Base-by-base conservation (phyloP, 2,888 invertebrate species). In the Andrena chrysosceles region DNA sequence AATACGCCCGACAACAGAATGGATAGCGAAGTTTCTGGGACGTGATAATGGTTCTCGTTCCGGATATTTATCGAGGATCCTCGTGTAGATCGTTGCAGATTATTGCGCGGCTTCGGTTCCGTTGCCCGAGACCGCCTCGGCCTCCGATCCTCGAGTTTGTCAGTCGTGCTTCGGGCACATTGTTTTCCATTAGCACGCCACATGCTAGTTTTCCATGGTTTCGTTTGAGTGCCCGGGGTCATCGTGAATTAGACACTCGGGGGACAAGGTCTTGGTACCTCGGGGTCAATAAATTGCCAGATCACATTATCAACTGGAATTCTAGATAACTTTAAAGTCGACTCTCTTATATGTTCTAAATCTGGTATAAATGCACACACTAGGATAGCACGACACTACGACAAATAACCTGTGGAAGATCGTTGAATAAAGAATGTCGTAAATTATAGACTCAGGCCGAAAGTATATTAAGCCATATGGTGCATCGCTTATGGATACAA, bases 11-110 rank as follows among this genome's bases (percentile, higher is more conserved):
- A 66, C 76, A 70, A 76, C 72, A 64, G 76, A 77, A 69, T 33
- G 77, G 49, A 76, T 64, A 23, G 74, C 71, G 78, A 82, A 78
- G 33, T 83, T 79, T 79, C 83, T 76, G 79, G 66, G 59, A 76
- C 83, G 84, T 70, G 83, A 76, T 83, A 84, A 84, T 83, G 79
- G 73, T 64, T 66, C 84, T 73, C 84, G 72, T 83, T 75, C 54
- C 68, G 82, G 67, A 83, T 83, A 75, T 84, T 84, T 84, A 71
- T 84, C 74, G 75, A 60, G 64, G 60, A 72, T 71, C 82, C 74
- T 78, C 63, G 67, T 42, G 74, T 60, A 71, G 80, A 80, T 71
- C 72, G 63, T 59, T 63, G 81, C 29, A 49, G 70, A 74, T 77
- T 77, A 81, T 77, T 54, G 63, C 72, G 59, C 62, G 63, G 35